Evolutionary conservation across 2,888 invertebrate genomes (phyloP).

Genomic region (Lasioglossum zephyrum): DNA sequence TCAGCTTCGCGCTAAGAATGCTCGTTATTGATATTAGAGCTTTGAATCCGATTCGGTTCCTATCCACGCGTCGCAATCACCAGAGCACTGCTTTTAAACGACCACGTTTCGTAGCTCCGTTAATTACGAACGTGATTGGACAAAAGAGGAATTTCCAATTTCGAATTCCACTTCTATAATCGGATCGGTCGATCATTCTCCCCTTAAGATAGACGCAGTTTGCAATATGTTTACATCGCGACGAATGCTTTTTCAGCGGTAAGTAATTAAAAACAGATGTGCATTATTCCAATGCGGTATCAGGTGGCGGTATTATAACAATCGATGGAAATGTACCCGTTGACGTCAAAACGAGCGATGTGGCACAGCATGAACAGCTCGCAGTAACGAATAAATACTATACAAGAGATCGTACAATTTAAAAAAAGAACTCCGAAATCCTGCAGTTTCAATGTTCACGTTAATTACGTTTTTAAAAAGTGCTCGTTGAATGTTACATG

Average conservation of each 20-base stretch:
- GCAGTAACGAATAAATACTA: background rate
- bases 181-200: background rate
- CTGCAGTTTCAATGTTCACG: background rate
- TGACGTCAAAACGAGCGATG: background rate
- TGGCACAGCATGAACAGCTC: background rate
- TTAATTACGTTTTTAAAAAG: background rate
- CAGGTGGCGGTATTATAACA: constrained; percentile 3
- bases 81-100: background rate
- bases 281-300: constrained; percentile 21
- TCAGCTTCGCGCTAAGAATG: background rate
- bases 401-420: too few relatives aligned
- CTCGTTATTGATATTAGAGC: background rate
- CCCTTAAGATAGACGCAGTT: background rate
- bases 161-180: background rate
- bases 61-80: background rate
- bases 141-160: background rate
- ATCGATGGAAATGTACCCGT: constrained; percentile 25
- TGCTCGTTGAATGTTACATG: background rate
- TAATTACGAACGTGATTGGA: background rate
- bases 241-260: background rate
- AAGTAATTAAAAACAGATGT: constrained; percentile 30
- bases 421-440: background rate
- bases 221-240: background rate
- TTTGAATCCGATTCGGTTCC: background rate
- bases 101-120: background rate